A percentile compares a stretch with the other conserved stretches of the same genome.
phyloP scores from a whole-genome alignment of 2,113 vertebrate genomes.

The Columbina picui region DNA sequence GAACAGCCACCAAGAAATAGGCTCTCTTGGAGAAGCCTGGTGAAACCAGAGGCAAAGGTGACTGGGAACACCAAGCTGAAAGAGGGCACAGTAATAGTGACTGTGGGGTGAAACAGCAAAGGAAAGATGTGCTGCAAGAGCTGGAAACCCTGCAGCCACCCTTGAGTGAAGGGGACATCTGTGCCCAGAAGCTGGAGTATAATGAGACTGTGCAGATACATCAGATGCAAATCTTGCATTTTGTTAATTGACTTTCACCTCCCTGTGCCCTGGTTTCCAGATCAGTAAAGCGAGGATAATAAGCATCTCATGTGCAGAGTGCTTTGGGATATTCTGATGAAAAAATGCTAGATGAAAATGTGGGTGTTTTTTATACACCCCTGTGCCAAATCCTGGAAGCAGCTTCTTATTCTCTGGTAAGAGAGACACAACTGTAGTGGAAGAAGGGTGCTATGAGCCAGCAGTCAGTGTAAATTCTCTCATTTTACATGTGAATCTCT shows the following conservation, averaged over 20 bases:
- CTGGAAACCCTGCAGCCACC: background rate
- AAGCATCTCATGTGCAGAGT: background rate
- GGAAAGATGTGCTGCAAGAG: background rate
- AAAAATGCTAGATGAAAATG: background rate
- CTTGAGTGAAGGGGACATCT: background rate
- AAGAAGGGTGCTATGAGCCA: background rate
- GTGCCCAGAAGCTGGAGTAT: background rate
- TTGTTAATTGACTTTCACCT: background rate
- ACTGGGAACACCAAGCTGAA: background rate
- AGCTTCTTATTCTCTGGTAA: background rate
- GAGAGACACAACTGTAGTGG: background rate
- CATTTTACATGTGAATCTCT: background rate
- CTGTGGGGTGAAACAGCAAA: background rate
- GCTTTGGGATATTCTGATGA: background rate
- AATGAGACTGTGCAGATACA: background rate
- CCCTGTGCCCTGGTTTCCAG: background rate
- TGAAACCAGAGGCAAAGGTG: background rate
- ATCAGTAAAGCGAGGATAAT: background rate
- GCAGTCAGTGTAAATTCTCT: background rate
- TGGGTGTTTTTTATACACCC: background rate
- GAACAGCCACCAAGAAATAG: background rate
- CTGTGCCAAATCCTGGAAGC: background rate
- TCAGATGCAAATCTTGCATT: background rate
- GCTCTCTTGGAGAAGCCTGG: background rate
- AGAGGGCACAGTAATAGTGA: background rate